A percentile compares a stretch with the other conserved stretches of the same genome.
phyloP scores from a whole-genome alignment of 2,113 vertebrate species.

The Monarcha castaneiventris region DNA sequence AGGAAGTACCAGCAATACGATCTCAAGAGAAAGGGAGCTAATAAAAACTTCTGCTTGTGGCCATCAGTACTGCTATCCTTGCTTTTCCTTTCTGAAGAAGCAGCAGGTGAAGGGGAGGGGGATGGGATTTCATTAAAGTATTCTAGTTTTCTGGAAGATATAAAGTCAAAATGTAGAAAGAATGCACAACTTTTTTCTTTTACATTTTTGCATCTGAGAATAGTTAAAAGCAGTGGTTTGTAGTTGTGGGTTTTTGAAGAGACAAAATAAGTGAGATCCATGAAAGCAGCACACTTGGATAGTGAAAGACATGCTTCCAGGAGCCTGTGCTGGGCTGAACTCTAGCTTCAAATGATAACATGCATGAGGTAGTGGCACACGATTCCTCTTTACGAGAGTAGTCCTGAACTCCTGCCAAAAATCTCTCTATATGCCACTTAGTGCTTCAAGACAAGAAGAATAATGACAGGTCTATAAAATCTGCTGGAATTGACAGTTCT shows the following conservation, averaged over 20 bases:
- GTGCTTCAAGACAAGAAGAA: slow-evolving; percentile 58
- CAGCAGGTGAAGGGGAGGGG: neutral
- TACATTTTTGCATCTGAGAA: neutral
- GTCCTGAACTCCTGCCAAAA: slow-evolving; percentile 51
- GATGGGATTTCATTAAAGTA: neutral
- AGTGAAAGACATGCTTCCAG: neutral
- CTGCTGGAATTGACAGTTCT: slow-evolving; percentile 58
- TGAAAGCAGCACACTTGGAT: neutral
- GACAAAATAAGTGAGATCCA: neutral
- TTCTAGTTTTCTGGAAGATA: neutral
- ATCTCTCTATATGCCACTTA: neutral
- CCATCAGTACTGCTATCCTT: neutral
- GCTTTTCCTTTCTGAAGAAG: neutral
- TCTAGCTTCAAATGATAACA: neutral
- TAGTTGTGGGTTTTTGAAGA: neutral
- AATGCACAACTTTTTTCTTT: neutral
- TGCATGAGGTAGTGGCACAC: neutral
- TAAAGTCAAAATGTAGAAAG: neutral
- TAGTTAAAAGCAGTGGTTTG: neutral
- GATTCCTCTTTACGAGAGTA: neutral
- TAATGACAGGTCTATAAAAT: slow-evolving; percentile 59
- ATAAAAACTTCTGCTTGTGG: neutral
- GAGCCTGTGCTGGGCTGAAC: neutral
- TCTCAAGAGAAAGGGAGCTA: neutral
- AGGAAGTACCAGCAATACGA: neutral